Base-by-base conservation (phyloP, 1,140 invertebrate genomes). In the Drosophila lacertosa region DNA sequence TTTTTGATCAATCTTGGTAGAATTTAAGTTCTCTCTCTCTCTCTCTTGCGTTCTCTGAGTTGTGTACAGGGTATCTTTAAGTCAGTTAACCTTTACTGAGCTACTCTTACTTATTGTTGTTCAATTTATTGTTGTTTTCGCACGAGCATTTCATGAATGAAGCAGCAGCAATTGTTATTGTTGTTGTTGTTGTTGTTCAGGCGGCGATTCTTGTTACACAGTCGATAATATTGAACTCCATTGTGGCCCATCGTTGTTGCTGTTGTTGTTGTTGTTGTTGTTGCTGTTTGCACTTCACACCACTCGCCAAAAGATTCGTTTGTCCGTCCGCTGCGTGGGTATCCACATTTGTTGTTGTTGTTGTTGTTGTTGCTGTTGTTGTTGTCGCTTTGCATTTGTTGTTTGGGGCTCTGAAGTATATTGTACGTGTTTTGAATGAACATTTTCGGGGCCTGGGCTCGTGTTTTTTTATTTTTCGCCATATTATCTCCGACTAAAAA, bases 351-450 rank as follows among this genome's bases (percentile, higher is more conserved):
- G 68, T 72, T 66, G n/a, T 33, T 45, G 54, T 47, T 42, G 39
- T 55, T 62, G 40, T 37, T 44, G 47, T 4, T 22, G 24, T 42
- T 60, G 50, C 32, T 55, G 58, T 45, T 70, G 65, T 44, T 65
- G 54, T 53, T 72, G 62, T 50, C 42, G 62, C 62, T 71, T 71
- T 71, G 68, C 68, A 71, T 71, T 71, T 66, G 54, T 33, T 67
- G 53, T 58, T 29, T 39, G 44, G 54, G 44, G 54, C 40, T 70
- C 44, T 77, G 26, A 53, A 74, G 82, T 54, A 15, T 50, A 42
- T 16, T 53, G 59, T 88, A 86, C 82, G 81, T 86, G 81, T 59
- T 75, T 60, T 86, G 81, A 86, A 86, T 86, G 82, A 88, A 84
- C 69, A 77, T 59, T 70, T 55, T 44, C 40, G 48, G 53, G 32